Evolutionary conservation across 2,113 vertebrate genomes (phyloP).

Genomic region (Lasiurus cinereus): DNA sequence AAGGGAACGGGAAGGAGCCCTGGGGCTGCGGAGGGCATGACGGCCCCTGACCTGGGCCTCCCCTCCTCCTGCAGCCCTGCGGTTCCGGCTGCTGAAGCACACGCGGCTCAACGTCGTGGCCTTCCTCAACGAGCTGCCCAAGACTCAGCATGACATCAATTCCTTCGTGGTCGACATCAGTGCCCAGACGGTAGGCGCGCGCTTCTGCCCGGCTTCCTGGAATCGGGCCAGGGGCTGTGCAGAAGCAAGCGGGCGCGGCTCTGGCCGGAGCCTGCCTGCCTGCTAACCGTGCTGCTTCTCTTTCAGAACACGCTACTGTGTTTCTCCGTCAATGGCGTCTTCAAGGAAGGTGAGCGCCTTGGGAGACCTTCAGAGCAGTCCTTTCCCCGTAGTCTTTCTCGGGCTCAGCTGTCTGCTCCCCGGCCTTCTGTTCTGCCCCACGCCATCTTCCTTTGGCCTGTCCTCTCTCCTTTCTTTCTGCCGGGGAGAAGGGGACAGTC

Average conservation of each 20-base stretch:
- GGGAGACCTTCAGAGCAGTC: neutral
- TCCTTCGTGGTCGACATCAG: slow-evolving; percentile 94
- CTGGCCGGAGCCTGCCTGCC: neutral
- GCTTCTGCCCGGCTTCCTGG: neutral
- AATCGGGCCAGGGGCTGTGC: neutral
- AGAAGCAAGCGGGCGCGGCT: accelerated
- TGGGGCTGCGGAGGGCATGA: neutral
- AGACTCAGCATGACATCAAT: slow-evolving; percentile 93
- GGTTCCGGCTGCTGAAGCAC: slow-evolving; percentile 92
- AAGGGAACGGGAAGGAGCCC: neutral
- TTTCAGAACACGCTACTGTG: slow-evolving; percentile 92
- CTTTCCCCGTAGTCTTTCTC: neutral
- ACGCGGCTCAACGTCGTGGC: slow-evolving; percentile 93
- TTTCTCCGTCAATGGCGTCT: slow-evolving; percentile 94
- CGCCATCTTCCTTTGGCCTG: neutral
- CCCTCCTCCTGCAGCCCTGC: slow-evolving; percentile 83
- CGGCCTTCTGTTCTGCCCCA: neutral
- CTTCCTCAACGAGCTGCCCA: slow-evolving; percentile 94
- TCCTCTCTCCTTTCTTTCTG: neutral
- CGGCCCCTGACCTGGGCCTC: too few relatives aligned
- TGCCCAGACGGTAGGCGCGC: slow-evolving; percentile 90
- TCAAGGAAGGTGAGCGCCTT: slow-evolving; percentile 91
- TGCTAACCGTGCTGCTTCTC: neutral
- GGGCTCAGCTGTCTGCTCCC: neutral
- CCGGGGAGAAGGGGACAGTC: neutral